These are phyloP conservation scores for Pseudotriccus pelzelni DNA, from an alignment of 2,797 vertebrate species.

Conservation along the genomic window DNA sequence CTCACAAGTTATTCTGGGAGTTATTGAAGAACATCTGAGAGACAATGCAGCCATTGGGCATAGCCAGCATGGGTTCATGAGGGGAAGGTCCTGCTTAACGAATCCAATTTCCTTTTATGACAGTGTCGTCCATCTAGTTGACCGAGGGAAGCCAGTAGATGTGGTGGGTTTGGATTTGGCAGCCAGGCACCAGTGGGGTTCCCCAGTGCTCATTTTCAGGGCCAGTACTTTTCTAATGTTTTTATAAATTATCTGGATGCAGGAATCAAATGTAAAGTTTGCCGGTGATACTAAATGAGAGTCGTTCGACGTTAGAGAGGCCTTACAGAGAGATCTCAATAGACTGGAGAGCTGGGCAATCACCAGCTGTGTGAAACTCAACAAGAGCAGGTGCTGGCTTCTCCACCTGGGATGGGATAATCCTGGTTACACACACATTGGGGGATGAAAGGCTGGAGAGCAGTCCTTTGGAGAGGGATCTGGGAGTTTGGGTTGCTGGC, in stretches of 20 bases:
- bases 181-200: neutral
- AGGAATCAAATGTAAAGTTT: neutral
- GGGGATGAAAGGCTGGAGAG: neutral
- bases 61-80: neutral
- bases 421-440: neutral
- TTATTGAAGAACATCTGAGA: neutral
- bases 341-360: neutral
- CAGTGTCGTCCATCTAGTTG: neutral
- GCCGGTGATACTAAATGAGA: neutral
- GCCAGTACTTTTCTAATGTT: neutral
- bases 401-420: neutral
- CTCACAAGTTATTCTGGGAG: neutral
- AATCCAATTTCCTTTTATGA: neutral
- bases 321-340: neutral
- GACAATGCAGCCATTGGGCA: neutral
- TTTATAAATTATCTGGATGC: neutral
- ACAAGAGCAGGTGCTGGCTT: neutral
- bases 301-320: fast-evolving
- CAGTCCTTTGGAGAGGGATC: neutral
- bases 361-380: neutral
- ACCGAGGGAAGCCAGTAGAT: neutral
- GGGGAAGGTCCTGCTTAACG: neutral
- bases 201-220: neutral
- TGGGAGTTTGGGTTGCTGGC: fast-evolving
- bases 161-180: neutral